Conservation (phyloP, 2,888 invertebrate species). For the Thereva unica region DNA sequence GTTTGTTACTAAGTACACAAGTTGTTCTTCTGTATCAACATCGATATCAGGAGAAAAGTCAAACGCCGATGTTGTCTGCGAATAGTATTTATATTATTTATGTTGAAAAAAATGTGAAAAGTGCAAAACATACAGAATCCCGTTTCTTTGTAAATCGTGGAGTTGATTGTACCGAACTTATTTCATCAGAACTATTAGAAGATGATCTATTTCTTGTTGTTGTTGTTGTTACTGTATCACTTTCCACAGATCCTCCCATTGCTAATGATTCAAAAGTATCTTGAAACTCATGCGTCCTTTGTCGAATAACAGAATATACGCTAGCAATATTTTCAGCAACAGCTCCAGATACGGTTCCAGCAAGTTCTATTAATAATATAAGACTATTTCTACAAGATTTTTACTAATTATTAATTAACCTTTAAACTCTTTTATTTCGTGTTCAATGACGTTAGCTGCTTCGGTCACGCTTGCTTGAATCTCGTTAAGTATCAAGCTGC, state of each 20-base stretch:
- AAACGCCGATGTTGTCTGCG: conserved; percentile 41
- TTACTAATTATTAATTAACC: conserved; percentile 1
- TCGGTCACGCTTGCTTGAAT: conserved; percentile 58
- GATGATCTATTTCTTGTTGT: conserved; percentile 48
- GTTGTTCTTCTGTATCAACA: conserved; percentile 61
- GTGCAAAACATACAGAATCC: conserved; percentile 17
- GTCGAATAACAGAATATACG: conserved; percentile 60
- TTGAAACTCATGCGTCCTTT: conserved; percentile 59
- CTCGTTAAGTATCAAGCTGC: conserved; percentile 55
- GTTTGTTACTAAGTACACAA: conserved; percentile 63
- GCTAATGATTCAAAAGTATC: conserved; percentile 57
- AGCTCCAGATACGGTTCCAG: conserved; percentile 59
- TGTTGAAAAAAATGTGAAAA: neutral
- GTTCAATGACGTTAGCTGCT: conserved; percentile 60
- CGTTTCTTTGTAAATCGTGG: conserved; percentile 20
- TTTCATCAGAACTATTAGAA: conserved; percentile 47
- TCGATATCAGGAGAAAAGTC: conserved; percentile 54
- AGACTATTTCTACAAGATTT: neutral
- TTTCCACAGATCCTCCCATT: conserved; percentile 49
- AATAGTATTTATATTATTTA: neutral
- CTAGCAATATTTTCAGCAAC: conserved; percentile 61
- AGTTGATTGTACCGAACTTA: conserved; percentile 38
- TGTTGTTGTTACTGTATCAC: conserved; percentile 42
- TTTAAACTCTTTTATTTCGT: conserved; percentile 57
- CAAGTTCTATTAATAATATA: conserved; percentile 53